Base-by-base conservation (phyloP, 2,113 vertebrate species). In the Cygnus atratus region DNA sequence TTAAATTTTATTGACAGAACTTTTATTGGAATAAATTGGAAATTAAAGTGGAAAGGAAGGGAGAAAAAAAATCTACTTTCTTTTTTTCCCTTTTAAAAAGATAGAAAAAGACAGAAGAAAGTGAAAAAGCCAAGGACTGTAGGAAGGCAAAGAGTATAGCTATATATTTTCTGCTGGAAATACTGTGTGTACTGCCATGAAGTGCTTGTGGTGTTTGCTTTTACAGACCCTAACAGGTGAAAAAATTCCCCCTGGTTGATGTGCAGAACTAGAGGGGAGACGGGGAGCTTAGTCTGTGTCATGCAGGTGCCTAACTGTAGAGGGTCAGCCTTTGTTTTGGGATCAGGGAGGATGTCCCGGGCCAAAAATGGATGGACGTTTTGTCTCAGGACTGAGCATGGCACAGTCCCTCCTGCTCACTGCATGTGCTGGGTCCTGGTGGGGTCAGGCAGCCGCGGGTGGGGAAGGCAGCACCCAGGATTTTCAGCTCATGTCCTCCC, bases 361-460 rank as follows among this genome's bases (percentile, higher is more conserved):
- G 39, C 8, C 33, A 77, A n/a, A 67, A 1, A 1, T 0, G 1
- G 31, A 14, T 15, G n/a, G 17, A 10, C 1, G 7, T 75, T 81
- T 74, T 72, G 17, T 48, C 37, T 46, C 28, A 84, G 59, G 29
- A 57, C 19, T 33, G n/a, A 29, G 50, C 1, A 3, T 4, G 15
- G 35, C 9, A 26, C 10, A 7, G 13, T 24, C 35, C 28, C 29
- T 88, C 48, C 54, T n/a, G 67, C 31, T 79, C 26, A 46, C 20
- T 29, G 37, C 7, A 9, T 1, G 1, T 44, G 14, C 13, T 24
- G 35, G 29, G 19, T 55, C 11, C 41, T 24, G 21, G 16, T 10
- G 21, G 35, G 41, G 19, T 50, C 2, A 11, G 57, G 35, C n/a
- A 84, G 65, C 16, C 57, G 41, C 4, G 13, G 72, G 41, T 39